A percentile compares a stretch with the other conserved stretches of the same genome.
These are phyloP conservation scores for Stomatorhinus ivindoensis DNA, from an alignment of 2,113 vertebrate species.

Conservation along the genomic window DNA sequence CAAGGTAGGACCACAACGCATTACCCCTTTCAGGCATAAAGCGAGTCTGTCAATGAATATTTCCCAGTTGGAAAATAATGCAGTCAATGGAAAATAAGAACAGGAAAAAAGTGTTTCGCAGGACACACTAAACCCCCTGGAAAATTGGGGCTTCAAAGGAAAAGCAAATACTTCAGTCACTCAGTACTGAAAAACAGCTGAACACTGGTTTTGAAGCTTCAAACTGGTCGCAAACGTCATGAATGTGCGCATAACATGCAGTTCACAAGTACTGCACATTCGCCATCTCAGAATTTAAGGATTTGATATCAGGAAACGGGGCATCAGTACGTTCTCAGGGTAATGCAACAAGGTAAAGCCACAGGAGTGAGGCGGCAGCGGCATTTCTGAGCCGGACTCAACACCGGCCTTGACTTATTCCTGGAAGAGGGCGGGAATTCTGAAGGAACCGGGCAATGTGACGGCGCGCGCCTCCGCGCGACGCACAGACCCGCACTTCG, in stretches of 20 bases:
- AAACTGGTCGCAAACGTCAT: background rate
- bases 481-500: background rate
- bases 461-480: slow-evolving; percentile 1
- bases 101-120: background rate
- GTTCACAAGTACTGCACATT: background rate
- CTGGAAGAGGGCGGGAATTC: slow-evolving; percentile 6
- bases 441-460: background rate
- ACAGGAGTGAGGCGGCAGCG: background rate
- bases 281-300: background rate
- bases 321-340: background rate
- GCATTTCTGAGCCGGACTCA: background rate
- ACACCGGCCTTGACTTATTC: background rate
- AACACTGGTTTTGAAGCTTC: background rate
- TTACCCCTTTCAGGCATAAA: background rate
- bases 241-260: background rate
- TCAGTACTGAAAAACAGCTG: background rate
- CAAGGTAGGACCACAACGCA: background rate
- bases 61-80: background rate
- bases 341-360: background rate
- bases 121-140: background rate
- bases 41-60: background rate
- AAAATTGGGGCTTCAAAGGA: background rate
- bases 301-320: background rate
- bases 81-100: background rate
- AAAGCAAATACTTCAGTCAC: background rate